Conservation (phyloP, 2,797 vertebrate genomes). For the Gallinago solitaria region DNA sequence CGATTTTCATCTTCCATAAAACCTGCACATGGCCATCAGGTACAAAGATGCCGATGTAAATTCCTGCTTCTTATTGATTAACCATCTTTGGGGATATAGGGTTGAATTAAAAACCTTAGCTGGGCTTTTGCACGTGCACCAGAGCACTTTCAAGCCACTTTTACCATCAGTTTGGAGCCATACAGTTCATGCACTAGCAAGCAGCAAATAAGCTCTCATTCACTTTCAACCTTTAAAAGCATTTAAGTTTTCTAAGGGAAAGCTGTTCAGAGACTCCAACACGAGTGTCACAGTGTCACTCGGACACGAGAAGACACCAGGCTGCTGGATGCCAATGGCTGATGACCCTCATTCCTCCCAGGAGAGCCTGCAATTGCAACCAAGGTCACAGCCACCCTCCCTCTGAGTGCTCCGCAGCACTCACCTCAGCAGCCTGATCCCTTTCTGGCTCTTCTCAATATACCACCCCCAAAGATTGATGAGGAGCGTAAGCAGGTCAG, state of each 20-base stretch:
- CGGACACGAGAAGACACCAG: neutral
- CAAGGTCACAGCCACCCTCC: neutral
- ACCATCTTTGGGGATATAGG: neutral
- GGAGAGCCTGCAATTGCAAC: neutral
- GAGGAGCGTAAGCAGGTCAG: neutral
- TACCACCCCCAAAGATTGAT: neutral
- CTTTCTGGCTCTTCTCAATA: neutral
- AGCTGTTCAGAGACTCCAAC: neutral
- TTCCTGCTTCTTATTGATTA: neutral
- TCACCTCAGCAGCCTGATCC: neutral
- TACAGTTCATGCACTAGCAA: neutral
- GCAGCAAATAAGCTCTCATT: neutral
- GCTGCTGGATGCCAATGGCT: neutral
- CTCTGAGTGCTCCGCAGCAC: neutral
- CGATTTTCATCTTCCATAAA: neutral
- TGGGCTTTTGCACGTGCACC: neutral
- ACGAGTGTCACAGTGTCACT: neutral
- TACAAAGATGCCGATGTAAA: neutral
- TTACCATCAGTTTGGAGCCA: neutral
- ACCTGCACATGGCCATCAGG: neutral
- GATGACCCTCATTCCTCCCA: accelerated
- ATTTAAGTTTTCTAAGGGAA: neutral
- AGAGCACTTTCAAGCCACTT: neutral
- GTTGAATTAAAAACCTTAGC: neutral
- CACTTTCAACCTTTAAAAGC: neutral